A percentile compares a stretch with the other conserved stretches of the same genome.
Evolutionary conservation across 2,888 invertebrate genomes (phyloP).

Genomic region (Archips crataeganus): DNA sequence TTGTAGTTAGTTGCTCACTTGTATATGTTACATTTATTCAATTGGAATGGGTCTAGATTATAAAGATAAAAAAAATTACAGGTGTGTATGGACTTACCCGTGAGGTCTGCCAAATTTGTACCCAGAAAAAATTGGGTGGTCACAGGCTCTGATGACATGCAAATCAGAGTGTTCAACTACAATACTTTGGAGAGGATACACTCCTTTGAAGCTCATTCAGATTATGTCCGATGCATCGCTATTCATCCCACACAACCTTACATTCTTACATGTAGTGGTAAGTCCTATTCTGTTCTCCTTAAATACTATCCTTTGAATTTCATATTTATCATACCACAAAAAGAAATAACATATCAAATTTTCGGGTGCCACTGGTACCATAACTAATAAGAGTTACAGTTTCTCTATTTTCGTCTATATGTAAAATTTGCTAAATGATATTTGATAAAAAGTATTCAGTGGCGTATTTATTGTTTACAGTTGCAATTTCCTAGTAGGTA

Average conservation of each 20-base stretch:
- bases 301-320: no score
- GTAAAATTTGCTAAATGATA: no score
- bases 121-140: constrained; percentile 99
- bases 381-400: no score
- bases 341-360: no score
- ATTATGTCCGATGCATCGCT: constrained; percentile 98
- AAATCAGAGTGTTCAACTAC: constrained; percentile 98
- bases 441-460: no score
- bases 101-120: constrained; percentile 97
- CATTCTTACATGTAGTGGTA: constrained; percentile 98
- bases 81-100: constrained; percentile 96
- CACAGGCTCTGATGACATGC: constrained; percentile 98
- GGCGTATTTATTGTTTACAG: no score
- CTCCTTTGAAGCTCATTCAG: constrained; percentile 99
- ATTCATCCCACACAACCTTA: constrained; percentile 99
- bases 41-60: neutral
- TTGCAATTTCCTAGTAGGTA: no score
- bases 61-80: constrained; percentile 59
- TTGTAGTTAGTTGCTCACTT: no score
- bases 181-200: constrained; percentile 98
- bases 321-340: no score
- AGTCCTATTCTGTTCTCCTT: constrained; percentile 58
- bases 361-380: no score
- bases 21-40: no score
- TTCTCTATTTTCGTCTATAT: no score